A percentile compares a stretch with the other conserved stretches of the same genome.
phyloP scores from a whole-genome alignment of 1,140 invertebrate species.

The Myzus persicae region DNA sequence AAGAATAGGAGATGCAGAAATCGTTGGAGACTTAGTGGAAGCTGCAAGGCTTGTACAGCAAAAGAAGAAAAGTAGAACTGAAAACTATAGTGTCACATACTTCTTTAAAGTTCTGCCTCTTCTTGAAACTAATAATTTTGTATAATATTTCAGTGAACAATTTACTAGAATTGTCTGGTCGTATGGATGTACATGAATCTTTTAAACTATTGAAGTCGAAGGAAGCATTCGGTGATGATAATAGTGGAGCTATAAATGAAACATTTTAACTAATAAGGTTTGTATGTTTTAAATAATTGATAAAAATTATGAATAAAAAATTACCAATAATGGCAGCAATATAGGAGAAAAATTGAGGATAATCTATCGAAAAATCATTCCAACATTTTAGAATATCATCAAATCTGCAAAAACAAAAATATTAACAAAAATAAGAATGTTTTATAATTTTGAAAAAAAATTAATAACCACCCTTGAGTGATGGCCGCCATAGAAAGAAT shows the following conservation, averaged over 20 bases:
- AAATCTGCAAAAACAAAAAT: constrained; percentile 15
- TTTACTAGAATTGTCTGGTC: constrained; percentile 16
- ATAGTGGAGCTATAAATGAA: constrained; percentile 34
- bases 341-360: constrained; percentile 52
- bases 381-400: constrained; percentile 42
- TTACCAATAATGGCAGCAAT: constrained; percentile 53
- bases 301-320: background rate
- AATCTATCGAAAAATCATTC: constrained; percentile 51
- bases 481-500: background rate
- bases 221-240: constrained; percentile 30
- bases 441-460: background rate
- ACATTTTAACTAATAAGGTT: background rate
- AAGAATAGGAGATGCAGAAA: too few relatives aligned
- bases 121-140: constrained; percentile 39
- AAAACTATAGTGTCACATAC: background rate
- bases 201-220: constrained; percentile 43
- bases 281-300: background rate
- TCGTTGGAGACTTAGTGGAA: too few relatives aligned
- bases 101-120: constrained; percentile 44
- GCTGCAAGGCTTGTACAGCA: too few relatives aligned
- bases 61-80: background rate
- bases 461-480: constrained; percentile 4
- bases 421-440: background rate
- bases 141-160: constrained; percentile 17
- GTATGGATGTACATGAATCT: constrained; percentile 32